Evolutionary conservation across 2,888 invertebrate species (phyloP).

Genomic region (Lasioglossum morio): DNA sequence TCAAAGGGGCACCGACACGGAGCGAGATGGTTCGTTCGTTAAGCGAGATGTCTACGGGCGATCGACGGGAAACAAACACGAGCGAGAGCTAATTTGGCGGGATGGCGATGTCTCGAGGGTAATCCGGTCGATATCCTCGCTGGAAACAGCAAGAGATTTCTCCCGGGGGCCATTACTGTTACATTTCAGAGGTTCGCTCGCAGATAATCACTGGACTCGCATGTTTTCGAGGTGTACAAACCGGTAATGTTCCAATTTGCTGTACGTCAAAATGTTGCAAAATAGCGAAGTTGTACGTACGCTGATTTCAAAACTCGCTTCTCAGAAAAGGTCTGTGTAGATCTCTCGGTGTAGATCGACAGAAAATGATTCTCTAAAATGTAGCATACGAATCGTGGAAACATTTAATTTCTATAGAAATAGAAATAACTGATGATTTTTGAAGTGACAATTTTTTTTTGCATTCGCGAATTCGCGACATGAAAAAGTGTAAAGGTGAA

Average conservation of each 20-base stretch:
- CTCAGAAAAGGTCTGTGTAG: no score
- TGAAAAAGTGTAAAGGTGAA: no score
- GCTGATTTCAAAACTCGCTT: not conserved
- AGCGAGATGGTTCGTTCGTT: slow-evolving; percentile 15
- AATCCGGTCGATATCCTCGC: slow-evolving; percentile 46
- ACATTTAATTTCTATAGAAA: no score
- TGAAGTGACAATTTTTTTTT: no score
- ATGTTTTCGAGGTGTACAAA: not conserved
- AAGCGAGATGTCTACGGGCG: slow-evolving; percentile 12
- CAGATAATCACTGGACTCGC: not conserved
- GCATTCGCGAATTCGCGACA: no score
- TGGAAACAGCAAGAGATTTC: not conserved
- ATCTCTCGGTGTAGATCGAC: no score
- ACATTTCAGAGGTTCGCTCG: not conserved
- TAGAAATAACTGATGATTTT: no score
- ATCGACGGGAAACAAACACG: slow-evolving; percentile 46
- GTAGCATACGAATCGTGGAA: no score
- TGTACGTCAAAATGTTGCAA: not conserved
- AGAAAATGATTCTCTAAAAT: no score
- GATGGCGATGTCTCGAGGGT: slow-evolving; percentile 45
- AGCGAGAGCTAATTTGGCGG: slow-evolving; percentile 44
- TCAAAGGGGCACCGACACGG: slow-evolving; percentile 27
- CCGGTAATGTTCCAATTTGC: not conserved
- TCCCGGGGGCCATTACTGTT: not conserved
- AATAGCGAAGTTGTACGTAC: not conserved